Percentiles rank a stretch among this genome's conserved stretches.
Evolutionary conservation across 1,140 invertebrate genomes (phyloP).

Genomic region (Temnothorax curvispinosus): DNA sequence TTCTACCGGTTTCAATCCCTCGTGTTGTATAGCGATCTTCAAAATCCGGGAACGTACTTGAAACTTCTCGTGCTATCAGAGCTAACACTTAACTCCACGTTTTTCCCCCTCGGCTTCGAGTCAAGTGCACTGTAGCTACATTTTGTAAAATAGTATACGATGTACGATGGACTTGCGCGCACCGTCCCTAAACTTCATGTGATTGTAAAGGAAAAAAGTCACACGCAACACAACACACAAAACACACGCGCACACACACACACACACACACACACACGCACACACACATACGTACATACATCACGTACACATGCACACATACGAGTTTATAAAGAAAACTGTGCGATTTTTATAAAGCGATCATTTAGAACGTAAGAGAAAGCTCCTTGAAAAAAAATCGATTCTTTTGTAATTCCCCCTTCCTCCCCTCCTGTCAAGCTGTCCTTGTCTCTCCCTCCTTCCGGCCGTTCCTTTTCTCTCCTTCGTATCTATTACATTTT

Average conservation of each 20-base stretch:
- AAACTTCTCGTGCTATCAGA: conserved; percentile 22
- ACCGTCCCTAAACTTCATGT: conserved; percentile 49
- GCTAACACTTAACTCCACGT: conserved; percentile 40
- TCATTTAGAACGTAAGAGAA: conserved; percentile 51
- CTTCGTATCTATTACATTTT: conserved; percentile 8
- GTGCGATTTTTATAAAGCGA: conserved; percentile 58
- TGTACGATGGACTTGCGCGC: conserved; percentile 54
- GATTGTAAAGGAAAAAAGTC: conserved; percentile 40
- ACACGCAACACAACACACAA: background rate
- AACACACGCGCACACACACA: background rate
- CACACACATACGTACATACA: background rate
- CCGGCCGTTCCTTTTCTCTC: background rate
- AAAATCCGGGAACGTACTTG: conserved; percentile 27
- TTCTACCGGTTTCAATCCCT: conserved; percentile 18
- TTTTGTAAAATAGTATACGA: conserved; percentile 58
- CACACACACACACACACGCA: background rate
- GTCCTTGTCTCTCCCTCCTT: conserved; percentile 2
- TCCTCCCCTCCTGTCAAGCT: background rate
- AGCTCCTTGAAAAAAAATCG: conserved; percentile 46
- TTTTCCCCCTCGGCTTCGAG: conserved; percentile 50
- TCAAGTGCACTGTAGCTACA: conserved; percentile 49
- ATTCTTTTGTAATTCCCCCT: conserved; percentile 38
- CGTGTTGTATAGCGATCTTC: conserved; percentile 21
- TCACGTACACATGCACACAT: background rate
- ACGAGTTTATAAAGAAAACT: conserved; percentile 20